Base-by-base conservation (phyloP, 2,113 vertebrate genomes). In the Aspiorhynchus laticeps region DNA sequence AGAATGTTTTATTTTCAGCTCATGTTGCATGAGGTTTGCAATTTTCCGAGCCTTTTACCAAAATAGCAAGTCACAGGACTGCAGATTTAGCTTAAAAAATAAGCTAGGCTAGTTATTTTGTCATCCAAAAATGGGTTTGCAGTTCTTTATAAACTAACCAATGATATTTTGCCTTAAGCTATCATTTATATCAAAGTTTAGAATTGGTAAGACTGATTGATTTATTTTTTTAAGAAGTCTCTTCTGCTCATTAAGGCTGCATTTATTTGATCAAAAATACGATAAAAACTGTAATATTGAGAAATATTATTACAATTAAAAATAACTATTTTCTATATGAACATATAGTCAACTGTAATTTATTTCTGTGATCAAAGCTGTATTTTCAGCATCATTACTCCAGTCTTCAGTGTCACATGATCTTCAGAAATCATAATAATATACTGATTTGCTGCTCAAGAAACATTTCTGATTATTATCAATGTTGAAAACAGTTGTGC, bases 171-270 rank as follows among this genome's bases (percentile, higher is more conserved):
- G 48, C 17, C 5, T 5, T 51, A 17, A 51, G 15, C 48, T 51
- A 5, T 51, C 7, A 51, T 51, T 51, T 17, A 51, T 48, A 4
- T 51, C 14, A 17, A 51, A 51, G 63, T 31, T 67, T 31, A 19
- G 0, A 6, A 8, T 69, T 0, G 0, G 12, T 69, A 33, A 17
- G n/a, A 7, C 24, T 0, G 0, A 41, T 53, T 53, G 9, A 48
- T 31, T 31, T 2, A 17, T 65, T 67, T 15, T 4, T 63, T 63
- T 12, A 11, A 9, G 0, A 28, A 28, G 63, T 71, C 14, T 67
- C 1, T 73, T 38, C 24, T 73, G 21, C 21, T 73, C 69, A 73
- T 19, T 33, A 41, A 41, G 19, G 9, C 9, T 38, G 69, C 36
- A 12, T 73, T 73, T 41, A 41, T 24, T 73, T 41, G 69, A 41